These are phyloP conservation scores for Salpingus planirostris DNA, from an alignment of 2,888 invertebrate species.

Conservation along the genomic window DNA sequence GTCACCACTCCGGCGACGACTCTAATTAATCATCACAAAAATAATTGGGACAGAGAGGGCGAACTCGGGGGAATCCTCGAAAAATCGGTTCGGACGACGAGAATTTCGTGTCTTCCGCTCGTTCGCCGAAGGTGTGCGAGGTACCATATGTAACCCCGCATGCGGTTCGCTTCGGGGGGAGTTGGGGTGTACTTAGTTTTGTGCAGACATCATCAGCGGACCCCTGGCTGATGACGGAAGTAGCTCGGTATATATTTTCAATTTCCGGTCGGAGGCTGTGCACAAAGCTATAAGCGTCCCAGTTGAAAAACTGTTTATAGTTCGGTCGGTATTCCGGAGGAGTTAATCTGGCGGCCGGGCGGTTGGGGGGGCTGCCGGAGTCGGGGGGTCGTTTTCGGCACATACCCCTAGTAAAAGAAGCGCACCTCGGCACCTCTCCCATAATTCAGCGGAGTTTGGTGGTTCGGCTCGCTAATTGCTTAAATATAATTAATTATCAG, in stretches of 20 bases:
- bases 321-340: conserved; percentile 7
- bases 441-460: conserved; percentile 17
- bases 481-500: conserved; percentile 21
- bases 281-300: conserved; percentile 1
- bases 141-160: too few species aligned
- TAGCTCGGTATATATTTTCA: conserved; percentile 1
- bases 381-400: conserved; percentile 7
- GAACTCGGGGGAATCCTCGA: too few species aligned
- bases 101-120: too few species aligned
- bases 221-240: neutral
- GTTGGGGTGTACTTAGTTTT: too few species aligned
- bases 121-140: too few species aligned
- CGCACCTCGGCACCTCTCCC: conserved; percentile 15
- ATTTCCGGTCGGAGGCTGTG: conserved; percentile 1
- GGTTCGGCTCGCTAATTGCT: conserved; percentile 19
- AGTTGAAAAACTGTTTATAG: conserved; percentile 5
- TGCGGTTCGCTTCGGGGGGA: too few species aligned
- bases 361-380: conserved; percentile 4
- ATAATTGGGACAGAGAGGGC: too few species aligned
- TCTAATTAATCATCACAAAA: neutral
- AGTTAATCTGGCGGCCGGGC: conserved; percentile 4
- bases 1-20: neutral
- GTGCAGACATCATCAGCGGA: neutral
- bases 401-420: conserved; percentile 19
- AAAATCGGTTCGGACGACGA: too few species aligned